Conservation (phyloP, 2,113 vertebrate genomes). For the Tachycineta bicolor region DNA sequence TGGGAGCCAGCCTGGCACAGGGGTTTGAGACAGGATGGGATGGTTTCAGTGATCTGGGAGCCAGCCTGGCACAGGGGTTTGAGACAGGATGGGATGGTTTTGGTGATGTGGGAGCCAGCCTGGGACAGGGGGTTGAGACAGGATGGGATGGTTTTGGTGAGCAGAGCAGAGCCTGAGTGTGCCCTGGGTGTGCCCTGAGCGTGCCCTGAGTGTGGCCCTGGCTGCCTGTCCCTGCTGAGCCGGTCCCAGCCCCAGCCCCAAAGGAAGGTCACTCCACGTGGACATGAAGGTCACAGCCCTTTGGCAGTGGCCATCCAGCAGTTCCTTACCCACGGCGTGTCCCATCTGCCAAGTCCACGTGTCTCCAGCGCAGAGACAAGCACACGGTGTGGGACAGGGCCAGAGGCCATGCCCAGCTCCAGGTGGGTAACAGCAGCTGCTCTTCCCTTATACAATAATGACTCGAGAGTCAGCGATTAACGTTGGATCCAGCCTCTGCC, state of each 20-base stretch:
- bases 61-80: neutral
- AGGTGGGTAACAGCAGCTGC: neutral
- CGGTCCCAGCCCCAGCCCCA: neutral
- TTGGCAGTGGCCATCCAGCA: neutral
- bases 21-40: no score
- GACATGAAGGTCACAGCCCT: accelerated
- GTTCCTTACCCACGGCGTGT: neutral
- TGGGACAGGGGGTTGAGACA: no score
- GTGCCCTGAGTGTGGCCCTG: no score
- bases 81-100: no score
- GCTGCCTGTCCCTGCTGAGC: neutral
- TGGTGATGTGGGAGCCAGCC: no score
- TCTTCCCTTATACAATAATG: neutral
- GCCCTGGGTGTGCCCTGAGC: no score
- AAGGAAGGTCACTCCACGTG: accelerated
- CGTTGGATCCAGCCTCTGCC: neutral
- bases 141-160: neutral
- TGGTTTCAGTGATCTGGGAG: no score
- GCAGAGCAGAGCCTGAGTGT: no score
- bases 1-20: no score
- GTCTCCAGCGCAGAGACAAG: neutral
- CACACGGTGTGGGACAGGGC: neutral
- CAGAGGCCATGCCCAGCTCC: neutral
- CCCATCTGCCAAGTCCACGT: neutral
- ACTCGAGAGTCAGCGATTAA: neutral